A percentile compares a stretch with the other conserved stretches of the same genome.
Evolutionary conservation across 2,888 invertebrate species (phyloP).

Genomic region (Dorcus hopei): DNA sequence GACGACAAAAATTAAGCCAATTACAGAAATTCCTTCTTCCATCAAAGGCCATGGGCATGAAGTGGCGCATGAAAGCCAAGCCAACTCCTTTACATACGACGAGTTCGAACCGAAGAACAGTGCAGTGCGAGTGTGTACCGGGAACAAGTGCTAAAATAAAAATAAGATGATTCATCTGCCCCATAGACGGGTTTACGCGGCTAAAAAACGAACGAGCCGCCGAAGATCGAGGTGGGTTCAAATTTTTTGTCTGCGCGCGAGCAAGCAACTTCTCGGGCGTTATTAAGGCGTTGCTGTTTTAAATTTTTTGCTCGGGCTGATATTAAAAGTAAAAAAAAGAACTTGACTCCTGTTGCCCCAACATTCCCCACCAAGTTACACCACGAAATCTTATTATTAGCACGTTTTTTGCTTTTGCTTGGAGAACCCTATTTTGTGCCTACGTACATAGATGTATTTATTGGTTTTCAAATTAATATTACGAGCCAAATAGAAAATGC

Average conservation of each 20-base stretch:
- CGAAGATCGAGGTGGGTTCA: slow-evolving; percentile 19
- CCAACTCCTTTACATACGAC: too few species aligned
- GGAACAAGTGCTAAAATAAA: slow-evolving; percentile 8
- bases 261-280: background rate
- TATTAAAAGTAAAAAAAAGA: background rate
- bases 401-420: too few species aligned
- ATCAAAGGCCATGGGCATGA: too few species aligned
- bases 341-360: too few species aligned
- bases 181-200: slow-evolving; percentile 21
- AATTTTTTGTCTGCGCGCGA: background rate
- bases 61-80: too few species aligned
- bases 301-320: background rate
- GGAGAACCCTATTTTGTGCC: too few species aligned
- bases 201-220: slow-evolving; percentile 17
- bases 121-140: background rate
- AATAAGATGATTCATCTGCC: slow-evolving; percentile 22
- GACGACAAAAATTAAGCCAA: background rate
- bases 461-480: too few species aligned
- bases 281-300: background rate
- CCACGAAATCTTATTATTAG: too few species aligned
- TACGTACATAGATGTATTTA: too few species aligned
- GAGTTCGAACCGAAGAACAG: background rate
- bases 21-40: background rate
- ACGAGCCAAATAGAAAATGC: too few species aligned
- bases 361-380: too few species aligned